These are phyloP conservation scores for Hemiscyllium ocellatum DNA, from an alignment of 2,113 vertebrate genomes.

Conservation along the genomic window DNA sequence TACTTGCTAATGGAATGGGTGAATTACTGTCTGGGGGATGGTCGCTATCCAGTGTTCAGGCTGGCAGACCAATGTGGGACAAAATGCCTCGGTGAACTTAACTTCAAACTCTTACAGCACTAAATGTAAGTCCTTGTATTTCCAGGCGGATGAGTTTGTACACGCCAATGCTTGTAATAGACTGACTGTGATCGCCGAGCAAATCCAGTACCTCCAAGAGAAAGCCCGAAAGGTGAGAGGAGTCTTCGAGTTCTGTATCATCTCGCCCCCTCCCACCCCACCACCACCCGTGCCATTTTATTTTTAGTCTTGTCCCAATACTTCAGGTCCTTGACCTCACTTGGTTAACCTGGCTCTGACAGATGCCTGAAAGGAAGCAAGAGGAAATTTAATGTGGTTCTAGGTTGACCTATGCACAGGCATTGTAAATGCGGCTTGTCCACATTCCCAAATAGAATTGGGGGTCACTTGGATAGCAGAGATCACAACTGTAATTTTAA, in stretches of 20 bases:
- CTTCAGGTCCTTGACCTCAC: neutral
- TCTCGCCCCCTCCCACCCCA: neutral
- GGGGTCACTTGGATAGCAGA: neutral
- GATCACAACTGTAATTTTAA: neutral
- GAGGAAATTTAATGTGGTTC: neutral
- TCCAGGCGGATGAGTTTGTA: conserved; percentile 76
- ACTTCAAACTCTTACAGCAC: neutral
- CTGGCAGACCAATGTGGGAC: neutral
- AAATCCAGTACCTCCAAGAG: conserved; percentile 83
- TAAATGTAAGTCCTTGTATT: conserved; percentile 28
- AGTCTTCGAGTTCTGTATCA: neutral
- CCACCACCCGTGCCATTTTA: neutral
- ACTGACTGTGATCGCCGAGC: conserved; percentile 79
- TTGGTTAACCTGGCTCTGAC: neutral
- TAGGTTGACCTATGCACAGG: neutral
- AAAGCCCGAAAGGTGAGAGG: conserved; percentile 79
- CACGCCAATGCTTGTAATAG: conserved; percentile 83
- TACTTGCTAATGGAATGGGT: neutral
- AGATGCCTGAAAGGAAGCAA: neutral
- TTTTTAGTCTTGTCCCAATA: neutral
- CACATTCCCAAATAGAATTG: neutral
- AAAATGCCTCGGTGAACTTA: neutral
- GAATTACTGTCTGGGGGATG: neutral
- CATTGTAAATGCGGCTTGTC: neutral
- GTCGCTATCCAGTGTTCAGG: too few relatives aligned